A percentile compares a stretch with the other conserved stretches of the same genome.
phyloP scores from a whole-genome alignment of 1,140 invertebrate genomes.

The Anastatus disparis region DNA sequence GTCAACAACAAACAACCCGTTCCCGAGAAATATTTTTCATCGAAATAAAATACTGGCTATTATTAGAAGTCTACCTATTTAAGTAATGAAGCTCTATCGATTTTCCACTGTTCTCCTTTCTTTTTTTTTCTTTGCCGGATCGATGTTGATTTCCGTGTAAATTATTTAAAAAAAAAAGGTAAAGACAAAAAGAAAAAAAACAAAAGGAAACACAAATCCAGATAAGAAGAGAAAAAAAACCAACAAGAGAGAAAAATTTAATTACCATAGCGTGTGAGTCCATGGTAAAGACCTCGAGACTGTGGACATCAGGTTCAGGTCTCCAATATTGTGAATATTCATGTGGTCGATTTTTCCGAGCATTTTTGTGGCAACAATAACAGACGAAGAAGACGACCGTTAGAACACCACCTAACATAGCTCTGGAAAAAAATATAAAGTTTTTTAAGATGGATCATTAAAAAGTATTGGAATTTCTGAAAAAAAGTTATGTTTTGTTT shows the following conservation, averaged over 20 bases:
- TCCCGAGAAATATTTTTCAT: no score
- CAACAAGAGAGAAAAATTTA: conserved; percentile 12
- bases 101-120: no score
- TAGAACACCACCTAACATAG: conserved; percentile 73
- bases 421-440: no score
- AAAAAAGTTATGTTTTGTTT: no score
- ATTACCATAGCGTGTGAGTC: conserved; percentile 70
- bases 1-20: no score
- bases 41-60: not conserved
- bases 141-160: not conserved
- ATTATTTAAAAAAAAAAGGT: conserved; percentile 9
- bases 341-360: conserved; percentile 70
- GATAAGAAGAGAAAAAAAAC: conserved; percentile 2
- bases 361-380: conserved; percentile 75
- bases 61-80: conserved; percentile 4
- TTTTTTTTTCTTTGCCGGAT: not conserved
- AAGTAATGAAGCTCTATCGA: conserved; percentile 2
- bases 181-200: conserved; percentile 15
- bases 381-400: conserved; percentile 72
- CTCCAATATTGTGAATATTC: conserved; percentile 71
- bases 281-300: conserved; percentile 73
- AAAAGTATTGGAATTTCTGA: no score
- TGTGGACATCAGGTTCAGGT: conserved; percentile 69
- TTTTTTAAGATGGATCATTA: no score
- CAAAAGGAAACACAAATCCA: no score